Evolutionary conservation across 2,888 invertebrate species (phyloP).

Genomic region (Ditylenchus weischeri): DNA sequence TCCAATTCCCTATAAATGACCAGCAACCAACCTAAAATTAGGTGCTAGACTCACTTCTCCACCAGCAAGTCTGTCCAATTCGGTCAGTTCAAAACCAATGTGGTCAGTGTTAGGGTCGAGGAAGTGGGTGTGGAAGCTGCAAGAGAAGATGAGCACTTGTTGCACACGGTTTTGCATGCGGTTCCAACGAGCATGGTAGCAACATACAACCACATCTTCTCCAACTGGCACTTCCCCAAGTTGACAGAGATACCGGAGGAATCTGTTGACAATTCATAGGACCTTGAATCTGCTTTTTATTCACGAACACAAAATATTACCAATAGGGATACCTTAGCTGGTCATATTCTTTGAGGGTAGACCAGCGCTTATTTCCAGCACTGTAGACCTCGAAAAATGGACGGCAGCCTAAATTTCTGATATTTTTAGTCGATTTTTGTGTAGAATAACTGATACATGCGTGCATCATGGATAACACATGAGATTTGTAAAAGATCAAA

Average conservation of each 20-base stretch:
- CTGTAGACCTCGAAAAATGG: slow-evolving; percentile 87
- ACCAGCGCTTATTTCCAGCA: slow-evolving; percentile 64
- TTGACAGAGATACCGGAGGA: slow-evolving; percentile 65
- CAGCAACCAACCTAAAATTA: slow-evolving; percentile 15
- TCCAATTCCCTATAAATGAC: not conserved
- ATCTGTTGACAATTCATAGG: slow-evolving; percentile 58
- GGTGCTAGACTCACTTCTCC: slow-evolving; percentile 16
- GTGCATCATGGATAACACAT: no score
- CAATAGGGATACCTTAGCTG: slow-evolving; percentile 68
- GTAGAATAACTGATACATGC: no score
- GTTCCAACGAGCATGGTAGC: slow-evolving; percentile 66
- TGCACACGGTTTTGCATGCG: slow-evolving; percentile 32
- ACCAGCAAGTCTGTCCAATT: slow-evolving; percentile 39
- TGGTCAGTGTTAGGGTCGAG: slow-evolving; percentile 20
- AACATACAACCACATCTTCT: slow-evolving; percentile 79
- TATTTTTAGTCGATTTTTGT: no score
- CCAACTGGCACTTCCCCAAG: slow-evolving; percentile 72
- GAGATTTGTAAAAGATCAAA: no score
- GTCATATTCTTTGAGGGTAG: slow-evolving; percentile 84
- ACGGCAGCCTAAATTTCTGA: slow-evolving; percentile 68
- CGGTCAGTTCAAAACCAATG: slow-evolving; percentile 24
- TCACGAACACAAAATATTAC: not conserved
- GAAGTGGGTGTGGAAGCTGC: slow-evolving; percentile 78
- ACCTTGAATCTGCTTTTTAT: slow-evolving; percentile 57
- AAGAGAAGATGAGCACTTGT: slow-evolving; percentile 40